Evolutionary conservation across 2,113 vertebrate species (phyloP).

Genomic region (Microcebus murinus): DNA sequence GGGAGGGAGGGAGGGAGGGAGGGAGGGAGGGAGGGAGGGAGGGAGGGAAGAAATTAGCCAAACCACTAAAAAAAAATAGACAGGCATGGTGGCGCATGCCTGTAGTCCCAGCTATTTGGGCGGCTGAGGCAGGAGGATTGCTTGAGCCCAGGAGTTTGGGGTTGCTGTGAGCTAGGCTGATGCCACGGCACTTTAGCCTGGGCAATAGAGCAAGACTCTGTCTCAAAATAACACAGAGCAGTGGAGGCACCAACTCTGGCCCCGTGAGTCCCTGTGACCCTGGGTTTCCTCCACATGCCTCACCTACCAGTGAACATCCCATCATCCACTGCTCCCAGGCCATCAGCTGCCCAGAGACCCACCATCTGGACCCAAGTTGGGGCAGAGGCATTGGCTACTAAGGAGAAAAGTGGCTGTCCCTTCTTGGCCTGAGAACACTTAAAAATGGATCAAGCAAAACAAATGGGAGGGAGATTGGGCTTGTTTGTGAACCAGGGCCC

Average conservation of each 20-base stretch:
- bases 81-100: no score
- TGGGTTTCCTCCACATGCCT: neutral
- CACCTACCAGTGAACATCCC: neutral
- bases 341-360: rapidly evolving
- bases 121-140: no score
- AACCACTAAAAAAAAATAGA: no score
- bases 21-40: no score
- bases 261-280: neutral
- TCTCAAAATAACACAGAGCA: no score
- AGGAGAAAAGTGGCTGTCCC: neutral
- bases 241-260: neutral
- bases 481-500: neutral
- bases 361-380: neutral
- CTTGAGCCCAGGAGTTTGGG: no score
- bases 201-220: no score
- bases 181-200: no score
- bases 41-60: no score
- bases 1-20: no score
- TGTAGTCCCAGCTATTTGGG: no score
- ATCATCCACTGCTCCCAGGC: neutral
- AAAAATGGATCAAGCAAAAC: neutral
- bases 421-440: neutral
- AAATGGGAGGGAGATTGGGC: neutral
- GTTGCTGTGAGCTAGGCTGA: no score
- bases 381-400: neutral